Evolutionary conservation across 2,797 vertebrate genomes (phyloP), one percentile per base, ranked within the genome.

Genomic region (Cynopterus sphinx): DNA sequence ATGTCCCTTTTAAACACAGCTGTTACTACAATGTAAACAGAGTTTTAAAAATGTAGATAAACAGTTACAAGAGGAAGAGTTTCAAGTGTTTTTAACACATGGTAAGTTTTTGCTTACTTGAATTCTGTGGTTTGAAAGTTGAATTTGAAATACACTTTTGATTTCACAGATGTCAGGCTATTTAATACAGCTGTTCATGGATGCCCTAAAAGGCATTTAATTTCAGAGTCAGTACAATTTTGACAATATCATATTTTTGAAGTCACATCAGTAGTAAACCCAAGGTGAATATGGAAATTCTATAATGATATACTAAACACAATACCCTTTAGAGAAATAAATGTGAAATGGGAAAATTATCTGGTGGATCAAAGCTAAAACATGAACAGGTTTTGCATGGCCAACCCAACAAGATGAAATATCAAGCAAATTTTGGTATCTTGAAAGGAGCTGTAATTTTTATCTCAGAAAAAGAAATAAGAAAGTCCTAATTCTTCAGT

Each of bases 1-100:
- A 98, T 97, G 97, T 98, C 95, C 98, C 97, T 98, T 98, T 98
- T 98, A 99, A 98, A 99, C 98, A 98, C 98, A 99, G 98, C 98
- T 98, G 98, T 98, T 98, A 98, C 96, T 98, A 98, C 97, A 98
- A 96, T 98, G 93, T 99, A 99, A 99, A 98, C 98, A 98, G 92
- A 94, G 97, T 97, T 98, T 98, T 98, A 65, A 98, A 98, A 98
- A 98, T 97, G 96, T 98, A 98, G 98, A 98, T 98, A 98, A 98
- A 98, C 98, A 98, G 98, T 97, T 98, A 97, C 94, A 97, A 98
- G 98, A 98, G 97, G 98, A 98, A 98, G 97, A 94, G 96, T 95
- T 98, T 98, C 98, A 98, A 98, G 98, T 98, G 98, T 98, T 98
- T 98, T 98, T 98, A 98, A 98, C 98, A 98, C 98, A 98, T 98